Percentiles rank a stretch among this genome's conserved stretches.
Conservation (phyloP, 2,888 invertebrate genomes). For the Drosophila ustulata region DNA sequence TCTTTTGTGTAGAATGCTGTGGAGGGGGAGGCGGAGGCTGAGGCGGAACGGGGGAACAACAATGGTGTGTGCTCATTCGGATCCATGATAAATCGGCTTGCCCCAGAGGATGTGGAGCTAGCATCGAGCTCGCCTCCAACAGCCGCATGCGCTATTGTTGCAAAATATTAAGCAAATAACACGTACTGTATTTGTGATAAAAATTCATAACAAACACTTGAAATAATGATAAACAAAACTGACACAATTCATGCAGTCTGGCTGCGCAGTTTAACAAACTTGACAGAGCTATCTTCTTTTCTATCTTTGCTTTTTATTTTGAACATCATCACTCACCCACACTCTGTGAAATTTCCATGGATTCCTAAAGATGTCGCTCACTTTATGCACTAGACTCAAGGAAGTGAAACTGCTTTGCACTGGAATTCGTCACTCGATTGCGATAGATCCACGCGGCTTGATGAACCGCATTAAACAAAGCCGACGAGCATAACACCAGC, state of each 20-base stretch:
- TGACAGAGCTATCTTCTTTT: not conserved
- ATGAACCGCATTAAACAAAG: slow-evolving; percentile 32
- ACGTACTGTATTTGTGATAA: slow-evolving; percentile 53
- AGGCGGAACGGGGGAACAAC: slow-evolving; percentile 29
- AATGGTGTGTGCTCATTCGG: slow-evolving; percentile 36
- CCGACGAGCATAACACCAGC: slow-evolving; percentile 23
- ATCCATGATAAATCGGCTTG: slow-evolving; percentile 19
- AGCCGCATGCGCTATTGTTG: slow-evolving; percentile 46
- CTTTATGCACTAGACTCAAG: not conserved
- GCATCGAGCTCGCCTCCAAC: not conserved
- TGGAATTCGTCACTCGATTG: slow-evolving; percentile 41
- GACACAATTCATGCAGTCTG: slow-evolving; percentile 27
- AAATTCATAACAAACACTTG: slow-evolving; percentile 12
- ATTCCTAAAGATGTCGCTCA: not conserved
- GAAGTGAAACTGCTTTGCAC: slow-evolving; percentile 38
- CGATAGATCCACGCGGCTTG: slow-evolving; percentile 19
- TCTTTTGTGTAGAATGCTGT: slow-evolving; percentile 42
- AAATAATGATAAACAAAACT: slow-evolving; percentile 37
- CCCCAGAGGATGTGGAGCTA: slow-evolving; percentile 11
- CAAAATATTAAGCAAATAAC: slow-evolving; percentile 58
- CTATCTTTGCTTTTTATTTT: not conserved
- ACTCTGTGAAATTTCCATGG: slow-evolving; percentile 41
- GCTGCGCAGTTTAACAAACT: slow-evolving; percentile 20
- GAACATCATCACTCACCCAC: slow-evolving; percentile 46
- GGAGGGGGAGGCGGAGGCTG: not conserved